A percentile compares a stretch with the other conserved stretches of the same genome.
Evolutionary conservation across 2,888 invertebrate genomes (phyloP).

Genomic region (Eupithecia centaureata): DNA sequence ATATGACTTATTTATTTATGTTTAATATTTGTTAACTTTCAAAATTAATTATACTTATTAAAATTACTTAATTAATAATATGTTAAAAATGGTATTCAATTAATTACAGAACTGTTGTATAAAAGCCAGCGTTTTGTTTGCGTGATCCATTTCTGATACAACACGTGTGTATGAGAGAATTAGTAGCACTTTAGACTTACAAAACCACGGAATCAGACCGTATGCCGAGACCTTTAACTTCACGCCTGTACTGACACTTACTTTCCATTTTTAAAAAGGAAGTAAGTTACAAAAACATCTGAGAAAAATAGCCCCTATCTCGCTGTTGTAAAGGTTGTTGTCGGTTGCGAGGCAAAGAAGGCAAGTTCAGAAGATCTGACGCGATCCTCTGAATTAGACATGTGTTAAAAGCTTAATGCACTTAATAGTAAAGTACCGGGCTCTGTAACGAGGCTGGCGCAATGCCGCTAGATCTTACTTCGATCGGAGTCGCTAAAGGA

Average conservation of each 20-base stretch:
- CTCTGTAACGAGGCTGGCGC: constrained; percentile 43
- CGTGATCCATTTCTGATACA: neutral
- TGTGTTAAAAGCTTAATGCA: constrained; percentile 80
- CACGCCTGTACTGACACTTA: constrained; percentile 73
- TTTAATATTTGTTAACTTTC: no score
- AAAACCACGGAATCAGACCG: neutral
- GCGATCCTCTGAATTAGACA: constrained; percentile 73
- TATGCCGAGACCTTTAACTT: constrained; percentile 55
- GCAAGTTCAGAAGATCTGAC: constrained; percentile 49
- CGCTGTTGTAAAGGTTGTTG: constrained; percentile 36
- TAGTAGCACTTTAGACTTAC: neutral
- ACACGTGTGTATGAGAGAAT: neutral
- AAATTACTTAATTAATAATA: no score
- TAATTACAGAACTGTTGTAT: no score
- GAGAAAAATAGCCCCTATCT: constrained; percentile 48
- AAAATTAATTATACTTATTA: no score
- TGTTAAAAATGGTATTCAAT: no score
- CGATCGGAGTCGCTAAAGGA: neutral
- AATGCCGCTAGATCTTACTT: neutral
- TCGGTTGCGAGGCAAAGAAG: constrained; percentile 30
- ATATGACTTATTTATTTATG: no score
- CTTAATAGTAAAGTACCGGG: constrained; percentile 69
- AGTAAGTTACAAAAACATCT: constrained; percentile 48
- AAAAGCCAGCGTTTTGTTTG: neutral
- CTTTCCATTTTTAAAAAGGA: constrained; percentile 64